Percentiles rank a stretch among this genome's conserved stretches.
Conservation (phyloP, 2,113 vertebrate species). For the Spilogale gracilis region DNA sequence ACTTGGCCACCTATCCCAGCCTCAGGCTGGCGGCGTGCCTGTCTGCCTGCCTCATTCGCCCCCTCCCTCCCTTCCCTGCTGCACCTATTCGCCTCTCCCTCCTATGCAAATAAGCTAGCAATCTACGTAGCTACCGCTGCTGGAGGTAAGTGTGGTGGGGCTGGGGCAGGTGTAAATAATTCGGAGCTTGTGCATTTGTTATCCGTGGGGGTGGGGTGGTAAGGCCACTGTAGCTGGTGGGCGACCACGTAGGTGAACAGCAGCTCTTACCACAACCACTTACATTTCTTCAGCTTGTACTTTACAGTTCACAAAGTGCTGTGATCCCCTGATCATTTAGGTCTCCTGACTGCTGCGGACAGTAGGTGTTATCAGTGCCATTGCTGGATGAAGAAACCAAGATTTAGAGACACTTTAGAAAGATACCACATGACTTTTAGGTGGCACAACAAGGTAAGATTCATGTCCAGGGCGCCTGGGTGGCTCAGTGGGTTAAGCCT, state of each 20-base stretch:
- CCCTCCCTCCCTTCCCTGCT: not conserved
- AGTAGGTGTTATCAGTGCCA: not conserved
- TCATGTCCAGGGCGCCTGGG: not conserved
- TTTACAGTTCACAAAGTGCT: not conserved
- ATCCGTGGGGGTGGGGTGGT: not conserved
- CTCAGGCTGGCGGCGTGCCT: constrained; percentile 70
- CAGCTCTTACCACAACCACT: not conserved
- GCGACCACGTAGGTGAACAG: not conserved
- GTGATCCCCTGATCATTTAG: not conserved
- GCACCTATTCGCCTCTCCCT: not conserved
- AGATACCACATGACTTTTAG: not conserved
- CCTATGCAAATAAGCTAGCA: not conserved
- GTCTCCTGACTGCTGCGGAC: not conserved
- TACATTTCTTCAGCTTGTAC: not conserved
- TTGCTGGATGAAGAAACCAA: constrained; percentile 21
- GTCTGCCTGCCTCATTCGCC: not conserved
- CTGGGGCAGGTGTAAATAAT: too few species aligned
- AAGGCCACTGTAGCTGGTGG: not conserved
- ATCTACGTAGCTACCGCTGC: not conserved
- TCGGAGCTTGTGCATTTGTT: not conserved
- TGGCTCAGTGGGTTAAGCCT: too few species aligned
- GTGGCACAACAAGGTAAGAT: not conserved
- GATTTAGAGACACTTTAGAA: not conserved
- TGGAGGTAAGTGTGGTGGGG: not conserved
- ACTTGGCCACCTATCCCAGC: constrained; percentile 71